Conservation (phyloP, 1,140 invertebrate genomes). For the Dufourea novaeangliae region DNA sequence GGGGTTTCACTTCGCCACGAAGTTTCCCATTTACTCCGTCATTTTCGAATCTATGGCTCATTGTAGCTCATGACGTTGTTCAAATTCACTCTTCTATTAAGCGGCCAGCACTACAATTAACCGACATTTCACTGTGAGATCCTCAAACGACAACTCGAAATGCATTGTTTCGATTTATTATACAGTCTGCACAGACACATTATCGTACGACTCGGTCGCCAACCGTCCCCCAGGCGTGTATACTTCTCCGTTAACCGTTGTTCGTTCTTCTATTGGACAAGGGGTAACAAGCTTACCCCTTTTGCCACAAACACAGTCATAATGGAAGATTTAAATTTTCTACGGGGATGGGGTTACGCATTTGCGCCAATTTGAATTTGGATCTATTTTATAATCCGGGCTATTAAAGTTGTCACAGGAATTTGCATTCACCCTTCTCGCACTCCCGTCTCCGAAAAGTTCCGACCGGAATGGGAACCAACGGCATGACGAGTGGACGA, state of each 20-base stretch:
- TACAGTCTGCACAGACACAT: constrained; percentile 34
- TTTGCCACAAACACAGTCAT: constrained; percentile 35
- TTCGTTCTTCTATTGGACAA: not conserved
- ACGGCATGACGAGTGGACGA: constrained; percentile 48
- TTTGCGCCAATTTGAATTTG: constrained; percentile 52
- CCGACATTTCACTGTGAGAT: constrained; percentile 46
- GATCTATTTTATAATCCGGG: constrained; percentile 64
- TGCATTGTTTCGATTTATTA: constrained; percentile 61
- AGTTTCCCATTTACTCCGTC: constrained; percentile 13
- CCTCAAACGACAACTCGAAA: constrained; percentile 39
- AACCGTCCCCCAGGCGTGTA: no score
- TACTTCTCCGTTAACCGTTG: constrained; percentile 7
- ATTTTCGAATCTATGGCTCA: constrained; percentile 47
- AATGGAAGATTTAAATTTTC: constrained; percentile 68
- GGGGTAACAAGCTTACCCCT: constrained; percentile 39
- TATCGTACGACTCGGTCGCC: not conserved
- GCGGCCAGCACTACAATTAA: constrained; percentile 40
- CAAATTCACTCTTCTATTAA: constrained; percentile 44
- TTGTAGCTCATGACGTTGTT: constrained; percentile 43
- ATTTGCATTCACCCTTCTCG: constrained; percentile 53
- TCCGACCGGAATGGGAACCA: constrained; percentile 49
- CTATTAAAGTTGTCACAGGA: constrained; percentile 62
- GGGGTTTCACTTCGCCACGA: constrained; percentile 24
- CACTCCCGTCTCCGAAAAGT: constrained; percentile 42
- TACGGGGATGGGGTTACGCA: constrained; percentile 30